Evolutionary conservation across 2,113 vertebrate species (phyloP).

Genomic region (Scortum barcoo): DNA sequence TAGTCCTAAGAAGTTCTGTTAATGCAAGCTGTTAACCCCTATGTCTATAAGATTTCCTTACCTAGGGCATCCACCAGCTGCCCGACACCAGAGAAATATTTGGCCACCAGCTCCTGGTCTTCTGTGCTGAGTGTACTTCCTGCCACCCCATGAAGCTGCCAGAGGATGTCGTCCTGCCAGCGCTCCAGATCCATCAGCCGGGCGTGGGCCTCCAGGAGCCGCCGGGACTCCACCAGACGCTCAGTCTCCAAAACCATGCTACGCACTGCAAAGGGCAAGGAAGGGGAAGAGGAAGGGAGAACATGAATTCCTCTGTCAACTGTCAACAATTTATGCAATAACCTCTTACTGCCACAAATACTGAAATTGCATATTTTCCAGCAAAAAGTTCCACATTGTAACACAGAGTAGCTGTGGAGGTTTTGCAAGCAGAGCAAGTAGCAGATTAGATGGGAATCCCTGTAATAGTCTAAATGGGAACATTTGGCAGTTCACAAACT

Average conservation of each 20-base stretch:
- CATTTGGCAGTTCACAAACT: too few species aligned
- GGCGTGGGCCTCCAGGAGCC: slow-evolving; percentile 91
- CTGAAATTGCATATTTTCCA: not conserved
- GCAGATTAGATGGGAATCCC: not conserved
- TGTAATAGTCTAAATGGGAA: not conserved
- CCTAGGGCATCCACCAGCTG: slow-evolving; percentile 89
- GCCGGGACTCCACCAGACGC: slow-evolving; percentile 87
- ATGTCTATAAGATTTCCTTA: slow-evolving; percentile 69
- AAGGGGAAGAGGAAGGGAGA: not conserved
- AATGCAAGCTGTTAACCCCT: not conserved
- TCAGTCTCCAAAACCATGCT: slow-evolving; percentile 88
- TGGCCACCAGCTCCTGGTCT: slow-evolving; percentile 81
- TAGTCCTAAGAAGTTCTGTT: too few species aligned
- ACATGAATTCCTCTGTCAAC: not conserved
- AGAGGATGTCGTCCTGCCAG: slow-evolving; percentile 90
- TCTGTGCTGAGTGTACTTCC: slow-evolving; percentile 65
- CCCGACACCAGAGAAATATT: slow-evolving; percentile 90
- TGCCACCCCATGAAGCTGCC: slow-evolving; percentile 82
- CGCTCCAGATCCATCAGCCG: slow-evolving; percentile 91
- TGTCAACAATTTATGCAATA: not conserved
- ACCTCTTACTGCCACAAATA: not conserved
- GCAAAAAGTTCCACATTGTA: not conserved
- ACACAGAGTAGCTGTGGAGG: not conserved
- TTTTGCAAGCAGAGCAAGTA: too few species aligned
- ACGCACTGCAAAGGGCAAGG: slow-evolving; percentile 84